Evolutionary conservation across 2,797 vertebrate species (phyloP).

Genomic region (Danio kyathit): DNA sequence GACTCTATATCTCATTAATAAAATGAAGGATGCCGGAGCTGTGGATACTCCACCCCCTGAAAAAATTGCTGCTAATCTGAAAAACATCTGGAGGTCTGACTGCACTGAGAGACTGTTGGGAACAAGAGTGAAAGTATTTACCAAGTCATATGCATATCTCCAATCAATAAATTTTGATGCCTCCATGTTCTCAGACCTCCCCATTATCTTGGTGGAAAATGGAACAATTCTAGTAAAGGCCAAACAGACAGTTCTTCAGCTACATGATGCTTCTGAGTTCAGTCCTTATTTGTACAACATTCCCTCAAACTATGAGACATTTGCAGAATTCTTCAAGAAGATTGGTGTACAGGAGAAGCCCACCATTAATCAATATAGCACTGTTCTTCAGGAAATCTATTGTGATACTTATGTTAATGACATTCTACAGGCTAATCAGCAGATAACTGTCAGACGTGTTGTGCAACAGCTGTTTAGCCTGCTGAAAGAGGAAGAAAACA

Average conservation of each 20-base stretch:
- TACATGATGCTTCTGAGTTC: slow-evolving; percentile 43
- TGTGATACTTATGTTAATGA: slow-evolving; percentile 69
- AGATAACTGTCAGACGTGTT: slow-evolving; percentile 64
- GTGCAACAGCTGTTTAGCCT: slow-evolving; percentile 72
- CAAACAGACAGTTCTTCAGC: slow-evolving; percentile 54
- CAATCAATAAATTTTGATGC: slow-evolving; percentile 56
- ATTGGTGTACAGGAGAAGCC: slow-evolving; percentile 69
- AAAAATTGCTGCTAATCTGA: slow-evolving; percentile 71
- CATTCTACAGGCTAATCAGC: slow-evolving; percentile 70
- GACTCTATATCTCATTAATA: rapidly evolving
- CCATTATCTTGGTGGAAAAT: slow-evolving; percentile 77
- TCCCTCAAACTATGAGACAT: slow-evolving; percentile 28
- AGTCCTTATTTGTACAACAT: slow-evolving; percentile 76
- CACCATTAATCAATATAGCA: slow-evolving; percentile 72
- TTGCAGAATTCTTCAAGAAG: slow-evolving; percentile 68
- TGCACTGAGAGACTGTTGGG: slow-evolving; percentile 58
- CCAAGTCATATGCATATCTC: slow-evolving; percentile 66
- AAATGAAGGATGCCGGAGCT: slow-evolving; percentile 66
- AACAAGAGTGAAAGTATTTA: slow-evolving; percentile 71
- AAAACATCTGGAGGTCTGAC: slow-evolving; percentile 71
- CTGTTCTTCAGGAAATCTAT: slow-evolving; percentile 73
- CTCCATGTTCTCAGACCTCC: slow-evolving; percentile 62
- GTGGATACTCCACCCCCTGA: slow-evolving; percentile 66
- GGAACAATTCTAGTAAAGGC: slow-evolving; percentile 67
- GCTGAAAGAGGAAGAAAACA: slow-evolving; percentile 36